Evolutionary conservation across 2,888 invertebrate genomes (phyloP), one percentile per base, ranked within the genome.

Genomic region (Drosophila imparisetae): DNA sequence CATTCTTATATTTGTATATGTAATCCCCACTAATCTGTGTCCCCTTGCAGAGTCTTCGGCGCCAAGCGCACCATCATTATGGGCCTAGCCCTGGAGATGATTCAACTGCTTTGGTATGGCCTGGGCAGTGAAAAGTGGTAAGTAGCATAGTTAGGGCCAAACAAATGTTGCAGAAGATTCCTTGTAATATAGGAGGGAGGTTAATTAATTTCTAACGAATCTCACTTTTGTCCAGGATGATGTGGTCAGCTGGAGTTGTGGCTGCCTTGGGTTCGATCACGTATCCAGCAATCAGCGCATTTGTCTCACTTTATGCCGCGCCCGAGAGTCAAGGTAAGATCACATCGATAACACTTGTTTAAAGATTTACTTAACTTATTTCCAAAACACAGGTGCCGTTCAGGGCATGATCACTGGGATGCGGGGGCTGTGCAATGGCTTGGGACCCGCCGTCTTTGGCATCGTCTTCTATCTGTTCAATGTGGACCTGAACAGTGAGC

Each of bases 341-440:
- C 0, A 11, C 4, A 6, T 4, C 18, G 15, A 11, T 15, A 15
- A 2, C 45, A 24, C 2, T 8, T 45, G 8, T 15, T 21, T 24
- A 15, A 10, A 8, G 24, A 15, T 15, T 8, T 24, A 45, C 24
- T 45, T 24, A 45, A 24, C 24, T 15, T 15, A 15, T 4, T 2
- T 24, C 4, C 2, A 8, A 4, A 1, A 4, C 1, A 15, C 3
- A 95, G 95, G 97, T 67, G 95, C 98, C 40, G 97, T 97, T 70
- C 98, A 98, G 94, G 99, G 99, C 75, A 98, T 99, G 96, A 98
- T 99, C 59, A 99, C 99, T 0, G 99, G 99, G 18, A 99, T 99
- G 95, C 94, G 99, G 76, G 99, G 99, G 1, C 95, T 99, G 58
- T 99, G 99, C 79, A 98, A 99, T 92, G 99, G 99, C 21, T 95